Evolutionary conservation across 1,140 invertebrate genomes (phyloP).

Genomic region (Zaprionus camerounensis): DNA sequence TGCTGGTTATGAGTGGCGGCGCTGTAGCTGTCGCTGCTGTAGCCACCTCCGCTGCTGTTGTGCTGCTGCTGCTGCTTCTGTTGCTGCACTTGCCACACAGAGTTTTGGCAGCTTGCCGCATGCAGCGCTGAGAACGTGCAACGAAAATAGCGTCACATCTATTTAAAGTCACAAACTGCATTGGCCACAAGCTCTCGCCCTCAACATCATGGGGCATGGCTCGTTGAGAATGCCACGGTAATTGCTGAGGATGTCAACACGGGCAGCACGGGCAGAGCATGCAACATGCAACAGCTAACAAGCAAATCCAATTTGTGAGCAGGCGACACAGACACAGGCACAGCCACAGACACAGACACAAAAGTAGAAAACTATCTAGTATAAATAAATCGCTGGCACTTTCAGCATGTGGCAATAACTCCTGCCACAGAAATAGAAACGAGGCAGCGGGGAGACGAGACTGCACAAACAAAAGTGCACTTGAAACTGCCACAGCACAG

Average conservation of each 20-base stretch:
- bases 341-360: slow-evolving; percentile 22
- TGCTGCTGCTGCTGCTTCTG: slow-evolving; percentile 2
- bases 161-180: slow-evolving; percentile 44
- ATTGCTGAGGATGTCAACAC: slow-evolving; percentile 46
- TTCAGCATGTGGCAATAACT: slow-evolving; percentile 70
- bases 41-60: background rate
- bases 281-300: slow-evolving; percentile 33
- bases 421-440: slow-evolving; percentile 27
- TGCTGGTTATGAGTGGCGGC: slow-evolving; percentile 27
- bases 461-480: slow-evolving; percentile 54
- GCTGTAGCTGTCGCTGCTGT: slow-evolving; percentile 4
- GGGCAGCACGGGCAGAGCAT: background rate
- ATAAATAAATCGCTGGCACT: slow-evolving; percentile 71
- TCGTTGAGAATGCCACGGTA: slow-evolving; percentile 37
- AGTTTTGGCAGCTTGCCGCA: slow-evolving; percentile 28
- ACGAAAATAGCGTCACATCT: slow-evolving; percentile 36
- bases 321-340: slow-evolving; percentile 21
- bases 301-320: slow-evolving; percentile 58
- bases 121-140: slow-evolving; percentile 23
- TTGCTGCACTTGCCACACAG: slow-evolving; percentile 38
- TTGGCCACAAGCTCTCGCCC: slow-evolving; percentile 34
- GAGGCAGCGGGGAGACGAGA: background rate
- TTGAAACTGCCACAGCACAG: slow-evolving; percentile 60
- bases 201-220: slow-evolving; percentile 15
- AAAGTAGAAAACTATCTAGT: slow-evolving; percentile 27